phyloP scores from a whole-genome alignment of 2,797 vertebrate genomes.

The Toxotes lorentzi region DNA sequence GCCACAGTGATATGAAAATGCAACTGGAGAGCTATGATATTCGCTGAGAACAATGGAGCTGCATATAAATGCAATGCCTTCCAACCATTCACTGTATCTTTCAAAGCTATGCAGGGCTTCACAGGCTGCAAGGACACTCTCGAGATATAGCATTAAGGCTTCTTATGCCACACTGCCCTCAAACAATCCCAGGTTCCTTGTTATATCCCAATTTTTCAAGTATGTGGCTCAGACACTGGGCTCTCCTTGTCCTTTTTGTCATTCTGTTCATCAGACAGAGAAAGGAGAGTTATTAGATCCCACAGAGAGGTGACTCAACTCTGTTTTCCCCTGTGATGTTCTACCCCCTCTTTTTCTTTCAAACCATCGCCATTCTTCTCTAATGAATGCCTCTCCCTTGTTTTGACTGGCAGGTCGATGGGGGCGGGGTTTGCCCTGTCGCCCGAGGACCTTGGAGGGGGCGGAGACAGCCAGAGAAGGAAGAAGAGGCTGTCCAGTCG shows the following conservation, averaged over 20 bases:
- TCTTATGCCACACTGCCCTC: slow-evolving; percentile 69
- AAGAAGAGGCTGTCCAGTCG: slow-evolving; percentile 89
- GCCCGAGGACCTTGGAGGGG: slow-evolving; percentile 87
- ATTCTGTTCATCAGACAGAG: slow-evolving; percentile 64
- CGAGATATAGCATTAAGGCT: slow-evolving; percentile 56
- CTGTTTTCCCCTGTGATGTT: slow-evolving; percentile 68
- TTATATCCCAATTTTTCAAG: slow-evolving; percentile 74
- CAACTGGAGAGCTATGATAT: slow-evolving; percentile 67
- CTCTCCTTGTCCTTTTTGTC: slow-evolving; percentile 53
- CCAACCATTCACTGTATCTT: slow-evolving; percentile 62
- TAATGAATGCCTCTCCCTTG: slow-evolving; percentile 76
- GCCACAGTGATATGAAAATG: slow-evolving; percentile 77
- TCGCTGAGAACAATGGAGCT: slow-evolving; percentile 70
- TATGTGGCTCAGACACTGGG: slow-evolving; percentile 49
- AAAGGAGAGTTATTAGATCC: slow-evolving; percentile 70
- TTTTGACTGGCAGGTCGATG: slow-evolving; percentile 87
- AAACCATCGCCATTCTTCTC: slow-evolving; percentile 60
- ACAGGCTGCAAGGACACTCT: slow-evolving; percentile 51
- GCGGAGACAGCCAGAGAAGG: slow-evolving; percentile 88
- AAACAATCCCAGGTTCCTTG: slow-evolving; percentile 68
- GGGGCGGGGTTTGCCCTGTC: slow-evolving; percentile 88
- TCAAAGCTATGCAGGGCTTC: slow-evolving; percentile 63
- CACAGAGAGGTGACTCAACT: slow-evolving; percentile 74
- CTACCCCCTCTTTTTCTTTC: slow-evolving; percentile 56
- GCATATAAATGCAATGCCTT: slow-evolving; percentile 72